Evolutionary conservation across 2,113 vertebrate species (phyloP).

Genomic region (Numenius arquata): DNA sequence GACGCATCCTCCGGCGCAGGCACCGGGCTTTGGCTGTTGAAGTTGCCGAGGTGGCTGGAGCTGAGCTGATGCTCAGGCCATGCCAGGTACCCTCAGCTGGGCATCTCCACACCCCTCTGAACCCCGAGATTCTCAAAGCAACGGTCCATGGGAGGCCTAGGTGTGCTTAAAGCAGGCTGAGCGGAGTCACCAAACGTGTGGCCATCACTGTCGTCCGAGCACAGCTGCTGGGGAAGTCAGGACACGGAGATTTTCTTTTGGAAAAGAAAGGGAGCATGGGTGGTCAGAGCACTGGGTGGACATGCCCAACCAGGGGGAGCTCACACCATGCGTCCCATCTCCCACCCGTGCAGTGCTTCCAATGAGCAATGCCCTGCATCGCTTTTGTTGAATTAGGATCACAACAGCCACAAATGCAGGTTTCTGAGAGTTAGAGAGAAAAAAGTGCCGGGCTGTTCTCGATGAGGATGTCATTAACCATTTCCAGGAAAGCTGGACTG

Average conservation of each 20-base stretch:
- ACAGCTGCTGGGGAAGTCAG: neutral
- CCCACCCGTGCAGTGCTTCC: neutral
- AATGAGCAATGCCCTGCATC: neutral
- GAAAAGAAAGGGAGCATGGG: neutral
- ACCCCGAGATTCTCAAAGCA: neutral
- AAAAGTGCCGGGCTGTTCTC: neutral
- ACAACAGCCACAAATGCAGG: neutral
- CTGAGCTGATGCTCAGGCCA: neutral
- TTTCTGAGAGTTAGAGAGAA: neutral
- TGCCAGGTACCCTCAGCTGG: neutral
- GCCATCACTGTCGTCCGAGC: neutral
- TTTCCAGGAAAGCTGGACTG: neutral
- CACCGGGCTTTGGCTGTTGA: neutral
- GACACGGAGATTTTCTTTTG: neutral
- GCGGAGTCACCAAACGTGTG: no score
- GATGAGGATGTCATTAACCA: no score
- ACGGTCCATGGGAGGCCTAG: neutral
- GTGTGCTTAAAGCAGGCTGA: neutral
- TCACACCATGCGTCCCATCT: neutral
- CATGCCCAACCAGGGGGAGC: neutral
- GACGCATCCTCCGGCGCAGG: rapidly evolving
- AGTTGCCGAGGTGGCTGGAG: neutral
- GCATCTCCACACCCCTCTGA: neutral
- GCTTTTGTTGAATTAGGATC: neutral
- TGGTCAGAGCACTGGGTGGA: neutral